Evolutionary conservation across 2,888 invertebrate species (phyloP), one percentile per base, ranked within the genome.

Genomic region (Petrophora chlorosata): DNA sequence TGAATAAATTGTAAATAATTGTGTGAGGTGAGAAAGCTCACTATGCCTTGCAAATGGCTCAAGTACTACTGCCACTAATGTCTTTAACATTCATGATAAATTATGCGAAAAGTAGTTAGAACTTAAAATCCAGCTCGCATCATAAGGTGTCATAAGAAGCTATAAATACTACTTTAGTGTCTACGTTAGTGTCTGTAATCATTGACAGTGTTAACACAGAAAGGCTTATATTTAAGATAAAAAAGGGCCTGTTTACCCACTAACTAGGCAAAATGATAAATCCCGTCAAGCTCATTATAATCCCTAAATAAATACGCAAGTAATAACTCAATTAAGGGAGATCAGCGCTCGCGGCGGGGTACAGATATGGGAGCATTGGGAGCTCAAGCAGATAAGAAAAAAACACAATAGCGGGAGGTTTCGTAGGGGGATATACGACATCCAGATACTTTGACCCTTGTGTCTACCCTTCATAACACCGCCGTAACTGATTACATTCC

Each of bases 311-410:
- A 83, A 80, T 76, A 81, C 70, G 67, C 68, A 67, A 73, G 72
- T 82, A 85, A 87, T 87, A 87, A 87, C 85, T 87, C 82, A 85
- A 88, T 88, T 88, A 87, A 73, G 76, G 61, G 73, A 76, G 78
- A 82, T 80, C 76, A 76, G 73, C 73, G 73, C 83, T 81, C 65
- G 73, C 66, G 70, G 70, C 67, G 58, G 42, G 48, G 15, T 46
- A 41, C 61, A 60, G 75, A 77, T 74, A 76, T 67, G 68, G 65
- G 69, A 72, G 66, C 67, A 33, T 34, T 26, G 53, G 33, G 59
- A 54, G 56, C 63, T 56, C 46, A 50, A 65, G 36, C 52, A 39
- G 74, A 81, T 76, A 81, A 74, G 69, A 79, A 83, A 80, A 85
- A 81, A 79, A 47, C 73, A 73, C 75, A 76, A 70, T 55, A 57